Evolutionary conservation across 2,888 invertebrate genomes (phyloP).

Genomic region (Boloria selene): DNA sequence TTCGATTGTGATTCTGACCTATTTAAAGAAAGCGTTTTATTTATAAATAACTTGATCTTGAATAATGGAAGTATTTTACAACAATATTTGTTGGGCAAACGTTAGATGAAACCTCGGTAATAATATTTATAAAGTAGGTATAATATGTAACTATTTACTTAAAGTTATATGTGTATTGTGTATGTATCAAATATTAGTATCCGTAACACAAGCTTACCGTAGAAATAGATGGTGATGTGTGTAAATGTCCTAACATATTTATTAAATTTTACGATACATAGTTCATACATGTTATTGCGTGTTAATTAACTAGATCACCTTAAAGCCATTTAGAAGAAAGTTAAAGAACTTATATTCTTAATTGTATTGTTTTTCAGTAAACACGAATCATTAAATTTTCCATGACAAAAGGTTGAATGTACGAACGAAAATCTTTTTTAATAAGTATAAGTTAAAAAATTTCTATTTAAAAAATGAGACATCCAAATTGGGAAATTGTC

Average conservation of each 20-base stretch:
- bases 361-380: neutral
- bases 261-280: no score
- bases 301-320: neutral
- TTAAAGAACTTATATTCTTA: neutral
- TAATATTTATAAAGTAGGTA: no score
- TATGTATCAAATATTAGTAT: no score
- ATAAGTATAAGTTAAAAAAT: neutral
- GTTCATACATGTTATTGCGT: no score
- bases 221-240: no score
- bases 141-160: no score
- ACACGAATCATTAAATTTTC: neutral
- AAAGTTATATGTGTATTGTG: no score
- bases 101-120: no score
- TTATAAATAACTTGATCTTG: neutral
- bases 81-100: neutral
- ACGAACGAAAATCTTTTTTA: neutral
- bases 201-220: no score
- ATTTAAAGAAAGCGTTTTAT: neutral
- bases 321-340: neutral
- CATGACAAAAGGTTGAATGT: neutral
- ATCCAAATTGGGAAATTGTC: conserved; percentile 37
- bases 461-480: conserved; percentile 7
- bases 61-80: neutral
- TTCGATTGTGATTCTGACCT: conserved; percentile 62
- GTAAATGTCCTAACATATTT: no score